A percentile compares a stretch with the other conserved stretches of the same genome.
Evolutionary conservation across 2,797 vertebrate species (phyloP).

Genomic region (Phataginus tricuspis): DNA sequence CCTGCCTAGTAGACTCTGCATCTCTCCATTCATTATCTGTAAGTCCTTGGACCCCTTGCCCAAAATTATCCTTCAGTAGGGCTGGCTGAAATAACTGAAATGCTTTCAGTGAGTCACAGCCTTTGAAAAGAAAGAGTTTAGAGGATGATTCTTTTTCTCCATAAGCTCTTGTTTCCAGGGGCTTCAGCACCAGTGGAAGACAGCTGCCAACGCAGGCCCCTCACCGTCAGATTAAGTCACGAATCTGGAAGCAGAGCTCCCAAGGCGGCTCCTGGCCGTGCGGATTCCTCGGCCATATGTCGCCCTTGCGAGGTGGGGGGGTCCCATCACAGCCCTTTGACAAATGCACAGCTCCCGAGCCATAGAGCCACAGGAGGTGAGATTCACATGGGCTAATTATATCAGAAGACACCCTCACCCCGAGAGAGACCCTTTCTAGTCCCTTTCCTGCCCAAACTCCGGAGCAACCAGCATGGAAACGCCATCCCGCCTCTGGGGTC

Average conservation of each 20-base stretch:
- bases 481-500: background rate
- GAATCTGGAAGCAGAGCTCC: slow-evolving; percentile 71
- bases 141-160: background rate
- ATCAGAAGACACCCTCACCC: background rate
- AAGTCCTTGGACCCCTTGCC: background rate
- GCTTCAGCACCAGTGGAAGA: background rate
- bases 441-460: slow-evolving; percentile 51
- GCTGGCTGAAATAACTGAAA: background rate
- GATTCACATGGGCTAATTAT: slow-evolving; percentile 17
- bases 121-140: background rate
- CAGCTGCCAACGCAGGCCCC: background rate
- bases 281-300: slow-evolving; percentile 81
- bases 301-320: slow-evolving; percentile 74
- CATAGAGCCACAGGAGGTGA: slow-evolving; percentile 43
- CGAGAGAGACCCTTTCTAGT: slow-evolving; percentile 46
- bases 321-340: slow-evolving; percentile 60
- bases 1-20: background rate
- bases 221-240: background rate
- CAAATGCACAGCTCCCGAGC: slow-evolving; percentile 71
- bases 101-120: too few relatives aligned
- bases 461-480: slow-evolving; percentile 54
- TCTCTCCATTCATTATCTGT: background rate
- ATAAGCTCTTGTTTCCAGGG: background rate
- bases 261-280: slow-evolving; percentile 72
- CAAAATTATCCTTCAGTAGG: background rate